phyloP scores from a whole-genome alignment of 2,888 invertebrate species.

The Chrysolina oricalcia region DNA sequence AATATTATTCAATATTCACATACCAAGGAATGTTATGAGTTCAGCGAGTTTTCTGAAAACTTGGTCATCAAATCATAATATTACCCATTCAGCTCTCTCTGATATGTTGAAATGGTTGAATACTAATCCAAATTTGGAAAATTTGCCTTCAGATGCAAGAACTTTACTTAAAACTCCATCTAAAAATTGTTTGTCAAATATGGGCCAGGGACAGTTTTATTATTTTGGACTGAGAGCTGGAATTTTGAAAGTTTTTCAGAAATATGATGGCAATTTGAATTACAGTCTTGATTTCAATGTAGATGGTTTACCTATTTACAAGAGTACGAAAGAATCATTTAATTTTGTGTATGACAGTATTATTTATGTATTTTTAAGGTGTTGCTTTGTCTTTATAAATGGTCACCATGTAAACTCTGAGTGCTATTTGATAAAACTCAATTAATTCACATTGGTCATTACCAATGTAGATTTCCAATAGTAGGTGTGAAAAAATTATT shows the following conservation, averaged over 20 bases:
- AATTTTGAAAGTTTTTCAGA: conserved; percentile 22
- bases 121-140: conserved; percentile 16
- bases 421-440: conserved; percentile 5
- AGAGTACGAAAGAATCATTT: conserved; percentile 38
- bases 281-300: conserved; percentile 30
- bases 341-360: background rate
- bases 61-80: conserved; percentile 40
- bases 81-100: too few species aligned
- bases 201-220: conserved; percentile 27
- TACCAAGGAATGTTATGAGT: conserved; percentile 3
- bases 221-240: conserved; percentile 31
- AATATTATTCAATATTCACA: conserved; percentile 6
- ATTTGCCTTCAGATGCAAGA: conserved; percentile 28
- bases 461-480: background rate
- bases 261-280: conserved; percentile 30
- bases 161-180: conserved; percentile 29
- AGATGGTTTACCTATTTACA: background rate
- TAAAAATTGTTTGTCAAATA: conserved; percentile 1
- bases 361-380: background rate
- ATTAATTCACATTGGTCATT: background rate
- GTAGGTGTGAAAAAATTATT: conserved; percentile 1
- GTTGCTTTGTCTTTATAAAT: conserved; percentile 1
- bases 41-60: conserved; percentile 29
- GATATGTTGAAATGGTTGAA: conserved; percentile 38
- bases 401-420: background rate